phyloP scores from a whole-genome alignment of 2,113 vertebrate species.

The Leptosomus discolor region DNA sequence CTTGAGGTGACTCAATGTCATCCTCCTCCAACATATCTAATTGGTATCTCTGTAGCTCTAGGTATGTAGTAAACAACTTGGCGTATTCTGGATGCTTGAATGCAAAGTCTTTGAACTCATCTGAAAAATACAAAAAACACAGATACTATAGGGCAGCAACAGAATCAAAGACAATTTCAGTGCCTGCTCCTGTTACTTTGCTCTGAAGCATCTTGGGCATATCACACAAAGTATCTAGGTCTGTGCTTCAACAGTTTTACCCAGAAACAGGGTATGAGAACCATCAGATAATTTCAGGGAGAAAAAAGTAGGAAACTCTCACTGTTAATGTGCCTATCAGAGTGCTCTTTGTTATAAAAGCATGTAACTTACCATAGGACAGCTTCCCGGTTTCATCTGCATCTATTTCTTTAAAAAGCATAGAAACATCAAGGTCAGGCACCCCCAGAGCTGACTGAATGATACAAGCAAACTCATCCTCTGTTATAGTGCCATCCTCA shows the following conservation, averaged over 20 bases:
- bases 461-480: conserved; percentile 85
- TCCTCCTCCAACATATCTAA: conserved; percentile 70
- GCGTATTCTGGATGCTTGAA: conserved; percentile 89
- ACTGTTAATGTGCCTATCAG: background rate
- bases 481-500: conserved; percentile 86
- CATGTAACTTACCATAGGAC: conserved; percentile 82
- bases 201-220: background rate
- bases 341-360: background rate
- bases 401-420: conserved; percentile 91
- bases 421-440: conserved; percentile 83
- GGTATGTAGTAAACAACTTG: conserved; percentile 93
- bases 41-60: conserved; percentile 91
- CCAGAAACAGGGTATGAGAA: background rate
- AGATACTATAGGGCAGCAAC: background rate
- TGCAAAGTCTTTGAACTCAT: conserved; percentile 89
- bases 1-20: background rate
- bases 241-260: background rate
- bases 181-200: background rate
- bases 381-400: conserved; percentile 80
- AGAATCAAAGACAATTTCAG: background rate
- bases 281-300: background rate
- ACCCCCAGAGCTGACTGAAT: conserved; percentile 88
- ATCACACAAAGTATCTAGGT: background rate
- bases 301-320: background rate
- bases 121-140: conserved; percentile 62